Evolutionary conservation across 2,888 invertebrate genomes (phyloP).

Genomic region (Erannis defoliaria): DNA sequence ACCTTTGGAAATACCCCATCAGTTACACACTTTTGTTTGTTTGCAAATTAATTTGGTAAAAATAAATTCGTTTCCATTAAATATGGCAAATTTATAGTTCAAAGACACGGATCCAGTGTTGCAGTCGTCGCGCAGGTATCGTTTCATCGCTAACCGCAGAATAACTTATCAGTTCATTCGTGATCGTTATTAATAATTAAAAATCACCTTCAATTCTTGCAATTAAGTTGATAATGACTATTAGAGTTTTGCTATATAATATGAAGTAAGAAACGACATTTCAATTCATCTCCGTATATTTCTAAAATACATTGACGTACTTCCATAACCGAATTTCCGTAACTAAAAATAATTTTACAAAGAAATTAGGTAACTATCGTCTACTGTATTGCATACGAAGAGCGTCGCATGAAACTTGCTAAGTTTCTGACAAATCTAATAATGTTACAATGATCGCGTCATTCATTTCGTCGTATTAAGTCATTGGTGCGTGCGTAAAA

Average conservation of each 20-base stretch:
- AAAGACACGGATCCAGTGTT: slow-evolving; percentile 37
- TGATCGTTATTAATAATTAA: slow-evolving; percentile 38
- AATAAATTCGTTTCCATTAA: slow-evolving; percentile 9
- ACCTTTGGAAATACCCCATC: slow-evolving; percentile 43
- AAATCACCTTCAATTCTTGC: slow-evolving; percentile 31
- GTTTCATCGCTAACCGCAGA: slow-evolving; percentile 33
- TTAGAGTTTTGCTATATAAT: not conserved
- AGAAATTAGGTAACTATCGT: slow-evolving; percentile 35
- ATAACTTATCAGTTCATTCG: slow-evolving; percentile 37
- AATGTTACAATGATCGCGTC: slow-evolving; percentile 28
- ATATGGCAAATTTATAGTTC: slow-evolving; percentile 19
- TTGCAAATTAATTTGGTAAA: slow-evolving; percentile 1
- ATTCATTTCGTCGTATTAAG: slow-evolving; percentile 7
- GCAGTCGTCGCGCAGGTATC: slow-evolving; percentile 19
- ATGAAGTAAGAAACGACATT: slow-evolving; percentile 35
- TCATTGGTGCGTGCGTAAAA: slow-evolving; percentile 41
- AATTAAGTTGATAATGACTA: slow-evolving; percentile 22
- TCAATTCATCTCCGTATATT: slow-evolving; percentile 43
- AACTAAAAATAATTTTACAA: slow-evolving; percentile 38
- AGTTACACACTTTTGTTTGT: slow-evolving; percentile 29
- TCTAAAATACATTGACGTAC: slow-evolving; percentile 38
- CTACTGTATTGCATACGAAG: slow-evolving; percentile 35
- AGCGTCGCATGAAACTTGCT: slow-evolving; percentile 19
- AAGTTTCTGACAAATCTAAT: slow-evolving; percentile 8
- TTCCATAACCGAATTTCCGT: slow-evolving; percentile 26